Evolutionary conservation across 2,797 vertebrate species (phyloP), one percentile per base, ranked within the genome.

Genomic region (Takifugu rubripes): DNA sequence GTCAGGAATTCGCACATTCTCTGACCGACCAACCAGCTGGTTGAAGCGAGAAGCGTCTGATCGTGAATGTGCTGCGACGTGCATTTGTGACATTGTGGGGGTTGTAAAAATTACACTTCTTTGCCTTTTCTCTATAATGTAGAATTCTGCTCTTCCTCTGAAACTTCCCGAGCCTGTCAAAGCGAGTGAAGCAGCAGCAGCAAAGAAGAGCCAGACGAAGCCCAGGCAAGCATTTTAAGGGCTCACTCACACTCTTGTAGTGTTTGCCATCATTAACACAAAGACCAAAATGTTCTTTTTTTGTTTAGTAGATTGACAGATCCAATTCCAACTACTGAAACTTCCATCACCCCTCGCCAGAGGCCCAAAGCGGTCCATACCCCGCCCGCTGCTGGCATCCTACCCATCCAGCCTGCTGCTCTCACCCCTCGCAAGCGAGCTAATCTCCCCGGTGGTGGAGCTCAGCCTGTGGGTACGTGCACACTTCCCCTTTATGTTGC

Each of bases 141-240:
- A 98, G 97, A 98, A 96, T 79, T 94, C 94, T 84, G 82, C 85
- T 5, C 93, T 99, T 81, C 97, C 97, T 40, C 60, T 91, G 46
- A 97, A 96, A 79, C 95, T 99, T 78, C 96, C 97, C 40, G 97
- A 99, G 72, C 96, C 97, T 17, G 84, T 99, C 72, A 94, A 94
- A 93, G 96, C 96, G 0, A 98, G 96, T 16, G 97, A 98, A 81
- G 97, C 97, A 77, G 97, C 97, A n/a, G 95, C 95, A 49, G 95
- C 95, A 82, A 99, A 98, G 91, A 92, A 92, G 77, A 96, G 85
- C 81, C 96, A 98, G 61, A 87, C 91, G 27, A 99, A 99, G 78
- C 88, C 96, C 88, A 96, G 96, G 96, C 95, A 85, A 87, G 74
- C 66, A 54, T 52, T 8, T 61, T 70, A 52, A 45, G 16, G 17